Base-by-base conservation (phyloP, 2,113 vertebrate genomes). In the Pungitius pungitius region DNA sequence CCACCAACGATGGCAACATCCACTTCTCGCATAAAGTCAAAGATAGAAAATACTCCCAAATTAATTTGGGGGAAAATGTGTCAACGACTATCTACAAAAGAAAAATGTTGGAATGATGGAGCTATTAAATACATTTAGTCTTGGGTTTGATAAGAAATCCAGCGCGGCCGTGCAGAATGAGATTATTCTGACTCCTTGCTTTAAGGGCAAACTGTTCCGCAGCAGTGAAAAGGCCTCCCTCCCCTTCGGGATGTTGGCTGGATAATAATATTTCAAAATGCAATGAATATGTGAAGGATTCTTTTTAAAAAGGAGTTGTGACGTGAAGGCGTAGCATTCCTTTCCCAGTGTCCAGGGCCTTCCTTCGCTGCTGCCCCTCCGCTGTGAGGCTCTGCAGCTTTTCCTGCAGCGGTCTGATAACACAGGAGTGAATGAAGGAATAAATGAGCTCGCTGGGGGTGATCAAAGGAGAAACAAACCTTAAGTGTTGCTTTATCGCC, bases 401-500 rank as follows among this genome's bases (percentile, higher is more conserved):
- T 52, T 45, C 42, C 58, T 62, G 39, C 57, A 58, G 61, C n/a
- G 9, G 45, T 27, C 6, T 58, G 30, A 57, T 35, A 43, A 57
- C 42, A 49, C 15, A 27, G 58, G 17, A 39, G 55, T 55, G n/a
- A 55, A 35, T 26, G 15, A 6, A 69, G 20, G 61, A 47, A 58
- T 18, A 27, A 60, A 24, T 11, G 45, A 58, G 45, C 13, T 57
- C 33, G 43, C 30, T 39, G 6, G 45, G 6, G 59, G 6, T 47
- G 57, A 80, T 76, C 37, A 35, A 9, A 2, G 15, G 15, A 75
- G 22, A 43, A 15, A 30, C 33, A 35, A 51, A 51, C 26, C 35
- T n/a, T 39, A 30, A 58, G 22, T 24, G 52, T 11, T 65, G 39
- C 63, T 69, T 52, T 63, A 69, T 13, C 22, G 61, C 26, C 45